Evolutionary conservation across 2,888 invertebrate species (phyloP).

Genomic region (Thecocarcelia acutangulata): DNA sequence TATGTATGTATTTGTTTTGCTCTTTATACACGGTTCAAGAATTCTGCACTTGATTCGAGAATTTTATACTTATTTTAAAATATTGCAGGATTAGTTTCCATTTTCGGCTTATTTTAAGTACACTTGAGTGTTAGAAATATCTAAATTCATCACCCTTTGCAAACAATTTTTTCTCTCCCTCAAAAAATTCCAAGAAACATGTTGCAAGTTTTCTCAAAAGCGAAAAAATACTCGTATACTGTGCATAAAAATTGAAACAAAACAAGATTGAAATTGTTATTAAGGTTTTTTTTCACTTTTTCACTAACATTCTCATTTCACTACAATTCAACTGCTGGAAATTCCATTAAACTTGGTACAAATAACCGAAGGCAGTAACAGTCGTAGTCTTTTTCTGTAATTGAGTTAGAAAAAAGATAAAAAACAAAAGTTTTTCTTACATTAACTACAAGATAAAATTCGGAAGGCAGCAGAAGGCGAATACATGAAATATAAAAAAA

Average conservation of each 20-base stretch:
- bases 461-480: neutral
- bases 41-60: too few relatives aligned
- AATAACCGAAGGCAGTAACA: constrained; percentile 79
- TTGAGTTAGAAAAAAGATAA: constrained; percentile 73
- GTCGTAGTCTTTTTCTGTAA: constrained; percentile 77
- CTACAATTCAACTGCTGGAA: constrained; percentile 75
- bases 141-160: too few relatives aligned
- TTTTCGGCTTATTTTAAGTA: too few relatives aligned
- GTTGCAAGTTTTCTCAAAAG: neutral
- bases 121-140: too few relatives aligned
- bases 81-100: too few relatives aligned
- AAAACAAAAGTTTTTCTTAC: constrained; percentile 67
- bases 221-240: constrained; percentile 28
- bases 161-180: neutral
- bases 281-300: constrained; percentile 35
- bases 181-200: neutral
- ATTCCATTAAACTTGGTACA: constrained; percentile 80
- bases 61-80: too few relatives aligned
- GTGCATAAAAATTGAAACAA: constrained; percentile 60
- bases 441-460: constrained; percentile 61
- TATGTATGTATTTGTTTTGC: too few relatives aligned
- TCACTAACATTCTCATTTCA: constrained; percentile 27
- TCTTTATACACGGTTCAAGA: too few relatives aligned
- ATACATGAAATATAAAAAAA: neutral
- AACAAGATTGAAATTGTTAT: constrained; percentile 64